phyloP scores from a whole-genome alignment of 2,113 vertebrate genomes.

The Tenrec ecaudatus region DNA sequence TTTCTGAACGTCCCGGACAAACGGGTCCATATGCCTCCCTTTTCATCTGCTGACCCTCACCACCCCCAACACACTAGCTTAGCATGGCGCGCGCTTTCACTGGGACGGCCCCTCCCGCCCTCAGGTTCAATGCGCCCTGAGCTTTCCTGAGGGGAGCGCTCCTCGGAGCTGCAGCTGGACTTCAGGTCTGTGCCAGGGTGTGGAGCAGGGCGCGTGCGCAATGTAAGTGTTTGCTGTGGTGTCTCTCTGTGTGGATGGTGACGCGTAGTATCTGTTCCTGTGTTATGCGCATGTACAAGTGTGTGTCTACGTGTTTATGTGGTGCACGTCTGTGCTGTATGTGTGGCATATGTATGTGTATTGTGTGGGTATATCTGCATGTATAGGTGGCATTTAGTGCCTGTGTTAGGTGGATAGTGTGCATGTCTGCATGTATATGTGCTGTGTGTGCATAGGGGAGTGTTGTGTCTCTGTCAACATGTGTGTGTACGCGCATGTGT shows the following conservation, averaged over 20 bases:
- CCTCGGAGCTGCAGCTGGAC: constrained; percentile 39
- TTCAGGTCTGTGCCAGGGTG: background rate
- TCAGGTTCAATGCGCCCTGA: constrained; percentile 37
- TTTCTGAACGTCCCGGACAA: background rate
- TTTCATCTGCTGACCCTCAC: constrained; percentile 42
- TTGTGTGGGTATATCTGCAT: background rate
- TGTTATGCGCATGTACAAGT: background rate
- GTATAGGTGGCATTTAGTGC: background rate
- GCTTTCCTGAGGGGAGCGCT: background rate
- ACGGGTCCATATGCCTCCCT: background rate
- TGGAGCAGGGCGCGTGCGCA: no score
- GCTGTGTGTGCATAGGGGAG: background rate
- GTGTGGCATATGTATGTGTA: background rate
- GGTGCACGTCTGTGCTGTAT: background rate
- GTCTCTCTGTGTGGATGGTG: no score
- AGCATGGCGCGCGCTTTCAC: background rate
- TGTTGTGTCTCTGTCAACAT: no score
- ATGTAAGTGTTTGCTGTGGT: background rate
- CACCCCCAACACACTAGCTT: background rate
- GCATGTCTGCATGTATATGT: no score
- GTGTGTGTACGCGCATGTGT: no score
- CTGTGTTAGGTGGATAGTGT: background rate
- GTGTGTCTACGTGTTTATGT: background rate
- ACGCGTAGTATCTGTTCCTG: background rate
- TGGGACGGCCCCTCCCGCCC: background rate